A percentile compares a stretch with the other conserved stretches of the same genome.
phyloP scores from a whole-genome alignment of 2,888 invertebrate genomes.

The Clusia tigrina region DNA sequence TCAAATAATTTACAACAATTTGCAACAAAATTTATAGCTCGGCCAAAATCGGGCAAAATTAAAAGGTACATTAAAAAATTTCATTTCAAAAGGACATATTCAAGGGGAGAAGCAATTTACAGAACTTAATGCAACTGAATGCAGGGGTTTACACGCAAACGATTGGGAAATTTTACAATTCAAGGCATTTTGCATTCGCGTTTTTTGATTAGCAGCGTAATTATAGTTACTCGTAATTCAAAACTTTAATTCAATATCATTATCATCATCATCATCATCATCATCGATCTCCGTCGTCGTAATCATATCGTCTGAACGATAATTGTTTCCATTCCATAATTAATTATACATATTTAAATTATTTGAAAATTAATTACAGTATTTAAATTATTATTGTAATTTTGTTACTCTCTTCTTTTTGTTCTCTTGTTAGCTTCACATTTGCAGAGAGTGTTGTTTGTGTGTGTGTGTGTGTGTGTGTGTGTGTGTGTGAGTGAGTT shows the following conservation, averaged over 20 bases:
- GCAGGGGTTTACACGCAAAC: no score
- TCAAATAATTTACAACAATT: no score
- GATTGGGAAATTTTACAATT: slow-evolving; percentile 21
- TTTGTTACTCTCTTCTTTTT: neutral
- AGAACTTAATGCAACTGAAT: no score
- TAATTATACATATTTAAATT: neutral
- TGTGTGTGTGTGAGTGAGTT: neutral
- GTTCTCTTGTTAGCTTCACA: neutral
- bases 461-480: neutral
- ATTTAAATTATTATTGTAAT: slow-evolving; percentile 5
- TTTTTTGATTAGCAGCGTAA: no score
- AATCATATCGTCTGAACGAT: slow-evolving; percentile 35
- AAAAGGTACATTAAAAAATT: no score
- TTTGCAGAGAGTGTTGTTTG: neutral
- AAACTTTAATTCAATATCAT: slow-evolving; percentile 1
- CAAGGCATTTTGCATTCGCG: slow-evolving; percentile 26
- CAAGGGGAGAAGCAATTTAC: no score
- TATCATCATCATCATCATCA: no score
- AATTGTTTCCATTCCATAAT: slow-evolving; percentile 27
- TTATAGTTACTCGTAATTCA: no score
- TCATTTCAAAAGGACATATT: no score
- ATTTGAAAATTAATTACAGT: slow-evolving; percentile 9
- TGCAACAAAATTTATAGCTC: no score
- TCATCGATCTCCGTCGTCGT: no score
- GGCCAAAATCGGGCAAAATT: no score